phyloP scores from a whole-genome alignment of 1,140 invertebrate genomes.

The Ceratoteleas bidentatus region DNA sequence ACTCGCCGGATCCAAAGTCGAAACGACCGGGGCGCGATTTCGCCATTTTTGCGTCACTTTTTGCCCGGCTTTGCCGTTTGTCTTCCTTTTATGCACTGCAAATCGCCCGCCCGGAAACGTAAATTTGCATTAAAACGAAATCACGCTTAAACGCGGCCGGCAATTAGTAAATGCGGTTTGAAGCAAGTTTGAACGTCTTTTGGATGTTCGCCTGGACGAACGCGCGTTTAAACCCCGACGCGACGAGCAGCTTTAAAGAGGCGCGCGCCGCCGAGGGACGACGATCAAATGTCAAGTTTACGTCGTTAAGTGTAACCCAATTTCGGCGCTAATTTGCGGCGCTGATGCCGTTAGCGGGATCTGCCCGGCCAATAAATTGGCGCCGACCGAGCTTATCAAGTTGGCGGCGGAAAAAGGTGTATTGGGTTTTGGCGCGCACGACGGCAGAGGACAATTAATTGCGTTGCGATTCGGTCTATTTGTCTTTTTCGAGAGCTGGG shows the following conservation, averaged over 20 bases:
- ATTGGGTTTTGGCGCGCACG: no score
- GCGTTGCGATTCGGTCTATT: no score
- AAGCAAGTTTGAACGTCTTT: slow-evolving; percentile 32
- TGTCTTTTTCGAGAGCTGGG: no score
- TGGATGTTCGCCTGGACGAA: slow-evolving; percentile 31
- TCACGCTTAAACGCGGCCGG: slow-evolving; percentile 17
- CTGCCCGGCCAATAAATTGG: no score
- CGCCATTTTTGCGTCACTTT: slow-evolving; percentile 3
- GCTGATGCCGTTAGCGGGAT: no score
- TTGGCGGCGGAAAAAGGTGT: no score
- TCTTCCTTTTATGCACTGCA: slow-evolving; percentile 9
- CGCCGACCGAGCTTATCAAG: no score
- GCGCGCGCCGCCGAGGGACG: slow-evolving; percentile 11
- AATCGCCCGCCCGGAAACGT: slow-evolving; percentile 8
- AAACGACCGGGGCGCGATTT: neutral
- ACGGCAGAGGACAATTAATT: no score
- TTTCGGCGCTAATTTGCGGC: slow-evolving; percentile 15
- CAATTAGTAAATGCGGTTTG: slow-evolving; percentile 29
- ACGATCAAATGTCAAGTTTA: slow-evolving; percentile 43
- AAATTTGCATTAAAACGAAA: slow-evolving; percentile 36
- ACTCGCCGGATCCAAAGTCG: neutral
- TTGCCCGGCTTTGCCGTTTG: slow-evolving; percentile 3
- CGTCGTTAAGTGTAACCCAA: slow-evolving; percentile 27
- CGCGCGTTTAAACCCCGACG: slow-evolving; percentile 19
- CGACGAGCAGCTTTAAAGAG: slow-evolving; percentile 47